Base-by-base conservation (phyloP, 1,140 invertebrate species). In the Caenorhabditis briggsae region DNA sequence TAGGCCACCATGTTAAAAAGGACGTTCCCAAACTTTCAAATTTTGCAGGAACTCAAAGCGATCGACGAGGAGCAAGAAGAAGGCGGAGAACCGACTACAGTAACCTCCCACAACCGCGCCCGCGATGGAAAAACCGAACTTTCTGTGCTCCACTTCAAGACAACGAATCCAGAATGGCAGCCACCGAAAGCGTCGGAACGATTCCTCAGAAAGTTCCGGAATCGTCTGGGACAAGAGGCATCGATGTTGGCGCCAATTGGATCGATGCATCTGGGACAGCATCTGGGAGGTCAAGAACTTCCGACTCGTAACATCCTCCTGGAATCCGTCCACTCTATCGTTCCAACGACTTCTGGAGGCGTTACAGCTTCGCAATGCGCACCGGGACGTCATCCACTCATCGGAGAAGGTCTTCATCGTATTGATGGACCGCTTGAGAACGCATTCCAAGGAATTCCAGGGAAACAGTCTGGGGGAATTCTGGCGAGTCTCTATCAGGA, bases 101-200 rank as follows among this genome's bases (percentile, higher is more conserved):
- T 86, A 11, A 87, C 84, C 23, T 59, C 84, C 18, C 53, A 86
- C 23, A 87, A 86, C 46, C 46, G 55, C 8, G 89, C 87, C n/a
- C 65, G 88, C 20, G 90, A 92, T 65, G 91, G 89, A 23, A 92
- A 92, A 85, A 92, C 92, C 2, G 91, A 92, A 78, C 56, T 92
- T 18, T 92, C 91, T 7, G 58, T 90, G 55, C 53, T 92, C 23
- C 91, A 92, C 55, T 92, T 92, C 82, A 88, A 85, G 18, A 86
- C 86, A 16, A 83, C 84, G n/a, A 91, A 92, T 87, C 91, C 92
- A n/a, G 89, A 90, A 43, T 92, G 91, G 91, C 86, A 87, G 23
- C 89, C 91, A 33, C 87, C 91, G 14, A 56, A 84, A 23, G 82
- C 74, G 14, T 74, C 78, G 1, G 89, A 83, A 16, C 64, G 89